A percentile compares a stretch with the other conserved stretches of the same genome.
Conservation (phyloP, 2,888 invertebrate genomes). For the Neoitamus cyanurus region DNA sequence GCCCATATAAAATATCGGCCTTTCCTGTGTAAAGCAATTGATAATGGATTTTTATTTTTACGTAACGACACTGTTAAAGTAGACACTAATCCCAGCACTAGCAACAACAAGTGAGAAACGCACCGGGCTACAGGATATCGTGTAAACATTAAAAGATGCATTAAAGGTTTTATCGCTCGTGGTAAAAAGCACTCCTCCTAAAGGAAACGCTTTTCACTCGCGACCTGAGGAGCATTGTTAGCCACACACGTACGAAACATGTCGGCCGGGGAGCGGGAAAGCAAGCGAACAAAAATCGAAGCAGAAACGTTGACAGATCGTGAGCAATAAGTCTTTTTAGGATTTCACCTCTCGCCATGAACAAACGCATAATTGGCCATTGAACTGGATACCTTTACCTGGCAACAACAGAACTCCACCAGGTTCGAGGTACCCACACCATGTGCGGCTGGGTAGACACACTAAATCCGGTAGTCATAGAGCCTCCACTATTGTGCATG, state of each 20-base stretch:
- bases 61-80: not conserved
- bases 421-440: not conserved
- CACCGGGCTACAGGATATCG: not conserved
- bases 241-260: not conserved
- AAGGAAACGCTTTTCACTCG: not conserved
- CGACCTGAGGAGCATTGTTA: not conserved
- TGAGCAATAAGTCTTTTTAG: constrained; percentile 48
- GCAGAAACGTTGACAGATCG: constrained; percentile 49
- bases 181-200: not conserved
- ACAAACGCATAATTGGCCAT: constrained; percentile 44
- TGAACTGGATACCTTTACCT: constrained; percentile 17
- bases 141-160: not conserved
- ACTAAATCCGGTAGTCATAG: constrained; percentile 20
- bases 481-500: not conserved
- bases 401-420: not conserved
- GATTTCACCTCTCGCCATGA: constrained; percentile 41
- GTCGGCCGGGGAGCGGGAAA: not conserved
- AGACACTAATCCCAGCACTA: not conserved
- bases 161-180: not conserved
- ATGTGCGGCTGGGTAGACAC: not conserved
- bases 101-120: not conserved
- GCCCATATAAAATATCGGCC: too few species aligned
- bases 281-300: not conserved
- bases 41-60: not conserved
- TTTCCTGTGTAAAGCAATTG: not conserved